Evolutionary conservation across 2,797 vertebrate species (phyloP), one percentile per base, ranked within the genome.

Genomic region (Acanthiza pusilla): DNA sequence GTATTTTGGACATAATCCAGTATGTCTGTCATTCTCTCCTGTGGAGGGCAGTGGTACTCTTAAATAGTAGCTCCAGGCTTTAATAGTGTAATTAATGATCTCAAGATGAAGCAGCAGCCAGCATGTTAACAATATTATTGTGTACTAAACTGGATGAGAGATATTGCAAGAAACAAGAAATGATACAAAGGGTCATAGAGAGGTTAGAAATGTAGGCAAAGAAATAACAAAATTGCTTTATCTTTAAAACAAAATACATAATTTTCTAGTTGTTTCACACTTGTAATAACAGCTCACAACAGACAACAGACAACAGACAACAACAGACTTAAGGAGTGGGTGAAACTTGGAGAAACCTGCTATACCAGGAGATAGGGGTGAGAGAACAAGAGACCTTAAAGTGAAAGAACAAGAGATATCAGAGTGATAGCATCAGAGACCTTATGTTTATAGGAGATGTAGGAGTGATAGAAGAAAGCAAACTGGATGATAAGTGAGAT

Each of bases 21-120:
- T n/a, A 65, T 42, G 34, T 76, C 89, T 94, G 63, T 55, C 57
- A 51, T 84, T 91, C 63, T 82, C 18, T 93, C 95, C 96, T 94
- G 88, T 75, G 94, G 95, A 94, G 88, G 94, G 94, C 91, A 96
- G 95, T 88, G 91, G 63, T 95, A 94, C 79, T 88, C 96, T 86
- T 91, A 78, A 74, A 85, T 67, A 89, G 63, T 71, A 90, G 22
- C 54, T 93, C 30, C 48, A 76, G 67, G 36, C 60, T 88, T 85
- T 74, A 84, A 43, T 77, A 67, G 34, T 48, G n/a, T 71, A 86
- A 77, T 90, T 88, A 66, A 93, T 82, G 89, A 91, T 94, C 82
- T 92, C 3, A 2, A 96, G 91, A 92, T 93, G 89, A 92, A 91
- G 85, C 29, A 93, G 38, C 55, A 82, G 50, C 32, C 34, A 90